Evolutionary conservation across 2,113 vertebrate genomes (phyloP), one percentile per base, ranked within the genome.

Genomic region (Centropristis striata): DNA sequence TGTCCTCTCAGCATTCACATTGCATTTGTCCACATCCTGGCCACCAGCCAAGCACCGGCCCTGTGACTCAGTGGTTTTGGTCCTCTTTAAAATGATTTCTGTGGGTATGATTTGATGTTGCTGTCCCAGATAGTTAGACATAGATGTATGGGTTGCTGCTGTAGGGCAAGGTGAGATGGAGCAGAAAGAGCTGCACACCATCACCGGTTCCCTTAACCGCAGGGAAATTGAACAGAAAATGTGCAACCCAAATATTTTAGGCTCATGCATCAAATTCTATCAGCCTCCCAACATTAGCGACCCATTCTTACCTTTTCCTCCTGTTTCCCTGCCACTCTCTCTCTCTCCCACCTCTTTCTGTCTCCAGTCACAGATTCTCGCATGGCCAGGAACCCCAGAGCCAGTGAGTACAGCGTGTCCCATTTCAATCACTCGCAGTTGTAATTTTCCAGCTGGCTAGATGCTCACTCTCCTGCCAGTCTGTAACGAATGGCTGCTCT

Each of bases 341-440:
- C 10, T 36, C 64, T 68, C 71, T 68, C 32, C 32, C 32, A 32
- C 32, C 32, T 6, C 6, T 32, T 32, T 32, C 44, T 76, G 42
- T 84, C 74, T 91, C 25, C 87, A 96, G 95, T 14, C 67, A 94
- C 94, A 32, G 95, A 96, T 81, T 55, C 89, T 37, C 92, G 95
- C 71, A 90, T 95, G 94, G 94, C 89, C 80, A 93, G 83, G 85
- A 88, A 88, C 75, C 95, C 95, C 50, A 84, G 53, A 85, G 88
- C 80, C 51, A 21, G 95, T 96, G 90, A 95, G 93, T 95, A 90
- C 86, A 76, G 60, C 81, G 51, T 86, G 84, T 93, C 84, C 84
- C 77, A 78, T 92, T 90, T 92, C 91, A 90, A 83, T 92, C 90
- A 91, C 84, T 63, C 44, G 67, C 80, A 78, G 83, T 82, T 90